Conservation (phyloP, 2,113 vertebrate genomes). For the Gnathonemus echidnorhynchus region DNA sequence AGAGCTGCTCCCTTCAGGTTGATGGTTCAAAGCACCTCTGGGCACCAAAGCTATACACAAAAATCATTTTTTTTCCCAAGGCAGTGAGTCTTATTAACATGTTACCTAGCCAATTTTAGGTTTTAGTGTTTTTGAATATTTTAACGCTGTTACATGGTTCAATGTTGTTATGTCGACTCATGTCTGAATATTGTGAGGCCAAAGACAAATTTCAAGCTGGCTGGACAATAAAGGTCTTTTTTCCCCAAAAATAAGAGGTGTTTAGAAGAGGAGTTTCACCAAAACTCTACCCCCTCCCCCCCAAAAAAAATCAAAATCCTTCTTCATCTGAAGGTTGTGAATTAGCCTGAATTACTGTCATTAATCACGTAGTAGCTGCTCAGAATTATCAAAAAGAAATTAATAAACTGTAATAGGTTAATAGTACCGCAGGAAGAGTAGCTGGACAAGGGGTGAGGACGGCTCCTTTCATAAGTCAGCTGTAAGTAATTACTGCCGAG, state of each 20-base stretch:
- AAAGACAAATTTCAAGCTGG: not conserved
- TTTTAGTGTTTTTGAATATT: not conserved
- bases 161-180: not conserved
- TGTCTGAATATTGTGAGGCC: not conserved
- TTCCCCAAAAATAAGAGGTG: not conserved
- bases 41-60: not conserved
- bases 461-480: conserved; percentile 98
- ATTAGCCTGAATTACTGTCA: conserved; percentile 76
- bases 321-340: conserved; percentile 41
- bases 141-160: not conserved
- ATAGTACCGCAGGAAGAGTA: conserved; percentile 98
- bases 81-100: not conserved
- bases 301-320: not conserved
- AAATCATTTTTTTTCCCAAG: not conserved
- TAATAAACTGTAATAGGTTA: conserved; percentile 99
- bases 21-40: not conserved
- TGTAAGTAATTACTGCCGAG: conserved; percentile 99
- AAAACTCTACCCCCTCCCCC: not conserved
- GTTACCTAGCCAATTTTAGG: not conserved
- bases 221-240: not conserved
- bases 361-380: conserved; percentile 70
- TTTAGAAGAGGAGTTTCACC: not conserved
- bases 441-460: conserved; percentile 90
- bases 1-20: not conserved
- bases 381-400: conserved; percentile 94